Evolutionary conservation across 30 jellyfish, hydroid and myxozoan genomes (phyloP), one percentile per base, ranked within the genome.

Genomic region (Turritopsis rubra): DNA sequence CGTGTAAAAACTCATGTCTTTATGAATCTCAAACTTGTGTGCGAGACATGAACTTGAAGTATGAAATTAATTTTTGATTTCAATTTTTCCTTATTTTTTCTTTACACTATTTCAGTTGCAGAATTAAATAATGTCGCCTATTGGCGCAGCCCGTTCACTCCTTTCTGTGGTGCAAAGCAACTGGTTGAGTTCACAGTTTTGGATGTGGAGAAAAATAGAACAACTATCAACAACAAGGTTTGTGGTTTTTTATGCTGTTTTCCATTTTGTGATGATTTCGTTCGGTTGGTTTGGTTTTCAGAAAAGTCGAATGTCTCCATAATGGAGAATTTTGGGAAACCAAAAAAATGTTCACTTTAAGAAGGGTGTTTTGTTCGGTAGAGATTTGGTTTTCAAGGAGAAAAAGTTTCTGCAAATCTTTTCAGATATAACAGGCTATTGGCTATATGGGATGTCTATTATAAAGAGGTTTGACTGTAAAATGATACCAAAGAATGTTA

Each of bases 131-230:
- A 96, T 25, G 86, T 79, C 52, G 95, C 84, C 7, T 94, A 89
- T 30, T 94, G 97, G 97, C 73, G 97, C 80, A 80, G 76, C 23
- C 97, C 97, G 28, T 94, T 94, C 85, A 84, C 29, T 79, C 78
- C 95, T 22, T 28, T 94, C 17, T 85, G 95, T 70, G 60, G 83
- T 31, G 26, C 84, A 65, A 89, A 94, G 71, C 97, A 89, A 65
- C 84, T 94, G 41, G 83, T 92, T 9, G 96, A 94, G 60, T 94
- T 90, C 77, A 88, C 96, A 21, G 88, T 94, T 75, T 41, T 79
- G 25, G 98, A 93, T 81, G 52, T 54, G 65, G 83, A 85, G 20
- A 80, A 29, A 29, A 77, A 66, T 53, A 71, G 94, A 66, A 65
- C 20, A 23, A 30, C 96, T 9, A 77, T 89, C 89, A 89, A 85